Conservation (phyloP, 2,113 vertebrate species). For the Carettochelys insculpta region DNA sequence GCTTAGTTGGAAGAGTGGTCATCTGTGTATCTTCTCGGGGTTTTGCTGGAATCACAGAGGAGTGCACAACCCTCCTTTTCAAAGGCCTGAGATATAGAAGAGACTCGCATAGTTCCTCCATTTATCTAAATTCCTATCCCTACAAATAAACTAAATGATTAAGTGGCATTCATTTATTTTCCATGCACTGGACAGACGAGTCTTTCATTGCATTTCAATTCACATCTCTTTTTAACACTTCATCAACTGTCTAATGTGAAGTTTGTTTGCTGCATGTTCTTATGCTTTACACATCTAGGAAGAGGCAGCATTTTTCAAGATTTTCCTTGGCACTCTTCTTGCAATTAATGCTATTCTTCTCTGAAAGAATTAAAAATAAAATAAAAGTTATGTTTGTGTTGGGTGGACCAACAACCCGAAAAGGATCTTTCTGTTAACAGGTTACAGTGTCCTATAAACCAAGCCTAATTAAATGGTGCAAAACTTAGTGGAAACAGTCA, state of each 20-base stretch:
- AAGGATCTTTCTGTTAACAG: slow-evolving; percentile 16
- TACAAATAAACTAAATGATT: slow-evolving; percentile 66
- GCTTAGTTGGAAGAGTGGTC: neutral
- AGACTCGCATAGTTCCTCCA: slow-evolving; percentile 31
- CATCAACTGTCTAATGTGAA: slow-evolving; percentile 72
- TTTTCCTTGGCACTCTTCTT: slow-evolving; percentile 24
- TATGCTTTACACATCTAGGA: slow-evolving; percentile 46
- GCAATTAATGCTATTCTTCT: slow-evolving; percentile 40
- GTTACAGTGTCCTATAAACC: neutral
- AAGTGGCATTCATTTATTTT: slow-evolving; percentile 73
- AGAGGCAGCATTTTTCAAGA: slow-evolving; percentile 43
- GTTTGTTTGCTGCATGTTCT: slow-evolving; percentile 68
- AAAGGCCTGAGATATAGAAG: neutral
- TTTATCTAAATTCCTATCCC: slow-evolving; percentile 55
- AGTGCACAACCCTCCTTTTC: neutral
- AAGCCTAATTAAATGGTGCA: slow-evolving; percentile 39
- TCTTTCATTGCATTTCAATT: slow-evolving; percentile 75
- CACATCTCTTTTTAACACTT: slow-evolving; percentile 63
- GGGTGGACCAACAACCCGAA: slow-evolving; percentile 47
- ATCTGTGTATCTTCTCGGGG: neutral
- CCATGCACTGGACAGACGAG: slow-evolving; percentile 64
- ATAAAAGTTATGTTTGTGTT: neutral
- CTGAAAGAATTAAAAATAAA: slow-evolving; percentile 31
- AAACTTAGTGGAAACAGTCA: slow-evolving; percentile 40
- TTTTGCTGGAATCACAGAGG: neutral